phyloP scores from a whole-genome alignment of 2,888 invertebrate species.

The Phanerotoma sp. region DNA sequence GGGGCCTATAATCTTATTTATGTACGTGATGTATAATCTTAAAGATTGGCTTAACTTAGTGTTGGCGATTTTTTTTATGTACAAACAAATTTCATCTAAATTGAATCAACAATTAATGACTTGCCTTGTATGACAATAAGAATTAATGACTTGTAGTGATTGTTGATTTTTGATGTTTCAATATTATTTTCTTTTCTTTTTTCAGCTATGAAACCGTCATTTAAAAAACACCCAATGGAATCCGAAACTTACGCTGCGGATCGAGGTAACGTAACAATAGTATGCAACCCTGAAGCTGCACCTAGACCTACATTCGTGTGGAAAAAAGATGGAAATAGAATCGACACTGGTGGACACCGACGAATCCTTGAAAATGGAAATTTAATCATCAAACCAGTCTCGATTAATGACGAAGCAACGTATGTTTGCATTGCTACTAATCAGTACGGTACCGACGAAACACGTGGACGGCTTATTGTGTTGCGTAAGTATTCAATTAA shows the following conservation, averaged over 20 bases:
- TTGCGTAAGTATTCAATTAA: conserved; percentile 74
- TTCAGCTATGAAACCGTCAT: conserved; percentile 74
- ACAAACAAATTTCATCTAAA: no score
- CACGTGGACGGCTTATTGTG: conserved; percentile 79
- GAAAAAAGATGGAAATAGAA: conserved; percentile 82
- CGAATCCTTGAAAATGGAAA: conserved; percentile 84
- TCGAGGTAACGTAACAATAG: conserved; percentile 86
- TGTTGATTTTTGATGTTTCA: background rate
- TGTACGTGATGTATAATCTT: no score
- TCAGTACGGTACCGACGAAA: conserved; percentile 83
- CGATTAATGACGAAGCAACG: conserved; percentile 81
- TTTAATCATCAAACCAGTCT: conserved; percentile 80
- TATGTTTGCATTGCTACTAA: conserved; percentile 88
- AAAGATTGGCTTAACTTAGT: no score
- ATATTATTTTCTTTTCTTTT: background rate
- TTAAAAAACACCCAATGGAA: conserved; percentile 85
- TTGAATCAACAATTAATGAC: no score
- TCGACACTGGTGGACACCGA: conserved; percentile 77
- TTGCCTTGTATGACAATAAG: no score
- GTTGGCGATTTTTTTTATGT: no score
- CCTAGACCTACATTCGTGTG: conserved; percentile 86
- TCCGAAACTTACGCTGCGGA: conserved; percentile 90
- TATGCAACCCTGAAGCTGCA: conserved; percentile 92
- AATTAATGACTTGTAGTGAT: no score
- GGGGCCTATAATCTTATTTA: no score